Evolutionary conservation across 2,797 vertebrate genomes (phyloP), one percentile per base, ranked within the genome.

Genomic region (Gobio occitaniae): DNA sequence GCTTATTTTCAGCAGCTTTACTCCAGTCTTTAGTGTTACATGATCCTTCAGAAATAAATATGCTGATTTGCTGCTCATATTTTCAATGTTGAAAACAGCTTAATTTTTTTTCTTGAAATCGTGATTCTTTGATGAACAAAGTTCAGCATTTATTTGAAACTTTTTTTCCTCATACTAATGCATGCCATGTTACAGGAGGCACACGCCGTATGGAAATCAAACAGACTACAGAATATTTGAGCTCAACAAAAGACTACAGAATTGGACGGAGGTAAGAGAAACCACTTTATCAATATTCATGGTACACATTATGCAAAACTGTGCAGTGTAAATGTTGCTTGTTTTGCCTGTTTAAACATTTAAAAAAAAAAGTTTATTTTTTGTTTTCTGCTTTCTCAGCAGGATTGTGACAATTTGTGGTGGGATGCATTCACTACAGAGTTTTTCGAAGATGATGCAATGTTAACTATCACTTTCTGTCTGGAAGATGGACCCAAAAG

Each of bases 181-280:
- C 25, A 29, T 90, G 80, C 82, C 52, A 70, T 91, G 72, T 91
- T 91, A 86, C 93, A 99, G 98, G 96, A 98, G 98, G 95, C 98
- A 98, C 89, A 99, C 98, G 85, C 98, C 98, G 0, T 99, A 99
- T 15, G 98, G 97, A 92, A 99, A 99, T 95, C 98, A 99, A 95
- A 99, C 98, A 4, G 98, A 99, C 94, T 99, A 99, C 95, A 96
- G 98, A 93, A 99, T 99, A 97, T 99, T 99, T 88, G 98, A 99
- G 91, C 96, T 99, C 91, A 99, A 99, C 93, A 99, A 99, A 92
- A 95, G 98, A 88, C 95, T 99, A 93, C 98, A 99, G 94, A 99
- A 99, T 92, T 99, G 98, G 98, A 99, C 98, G 87, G 98, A 99
- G 97, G 98, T 99, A 94, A 90, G 89, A 61, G 21, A 68, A 44